These are phyloP conservation scores for Carcina quercana DNA, from an alignment of 2,888 invertebrate species.

Conservation along the genomic window DNA sequence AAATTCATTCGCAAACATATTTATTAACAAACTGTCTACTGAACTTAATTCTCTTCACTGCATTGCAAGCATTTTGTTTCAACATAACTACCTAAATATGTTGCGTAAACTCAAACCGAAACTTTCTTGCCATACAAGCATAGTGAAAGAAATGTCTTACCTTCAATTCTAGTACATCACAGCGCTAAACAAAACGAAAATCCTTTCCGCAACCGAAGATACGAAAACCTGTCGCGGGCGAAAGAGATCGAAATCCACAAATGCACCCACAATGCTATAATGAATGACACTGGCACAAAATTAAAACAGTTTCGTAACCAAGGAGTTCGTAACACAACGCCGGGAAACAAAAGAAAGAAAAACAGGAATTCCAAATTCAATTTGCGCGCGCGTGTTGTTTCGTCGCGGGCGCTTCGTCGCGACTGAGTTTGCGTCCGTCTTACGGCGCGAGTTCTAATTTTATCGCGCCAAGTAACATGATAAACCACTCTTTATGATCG, in stretches of 20 bases:
- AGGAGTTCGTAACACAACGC: slow-evolving; percentile 40
- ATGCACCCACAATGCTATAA: slow-evolving; percentile 26
- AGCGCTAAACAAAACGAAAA: slow-evolving; percentile 29
- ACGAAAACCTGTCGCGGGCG: too few relatives aligned
- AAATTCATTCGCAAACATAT: too few relatives aligned
- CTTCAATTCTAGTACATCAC: slow-evolving; percentile 40
- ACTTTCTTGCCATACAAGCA: slow-evolving; percentile 30
- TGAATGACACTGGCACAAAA: slow-evolving; percentile 46
- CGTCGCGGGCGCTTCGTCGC: slow-evolving; percentile 31
- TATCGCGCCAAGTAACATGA: slow-evolving; percentile 69
- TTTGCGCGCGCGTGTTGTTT: slow-evolving; percentile 31
- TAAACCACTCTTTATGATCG: slow-evolving; percentile 65
- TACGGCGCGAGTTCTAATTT: slow-evolving; percentile 58
- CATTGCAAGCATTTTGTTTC: too few relatives aligned
- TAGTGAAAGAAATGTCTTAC: slow-evolving; percentile 39
- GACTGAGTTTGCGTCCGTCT: slow-evolving; percentile 32
- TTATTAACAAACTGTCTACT: too few relatives aligned
- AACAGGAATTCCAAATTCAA: slow-evolving; percentile 24
- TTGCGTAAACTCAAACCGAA: too few relatives aligned
- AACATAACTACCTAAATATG: too few relatives aligned
- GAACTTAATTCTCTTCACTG: too few relatives aligned
- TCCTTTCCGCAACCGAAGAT: too few relatives aligned
- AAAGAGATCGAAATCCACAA: slow-evolving; percentile 31
- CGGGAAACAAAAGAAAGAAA: slow-evolving; percentile 39
- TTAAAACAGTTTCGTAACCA: slow-evolving; percentile 35